Conservation (phyloP, 2,888 invertebrate species). For the Malthinus seriepunctatus region DNA sequence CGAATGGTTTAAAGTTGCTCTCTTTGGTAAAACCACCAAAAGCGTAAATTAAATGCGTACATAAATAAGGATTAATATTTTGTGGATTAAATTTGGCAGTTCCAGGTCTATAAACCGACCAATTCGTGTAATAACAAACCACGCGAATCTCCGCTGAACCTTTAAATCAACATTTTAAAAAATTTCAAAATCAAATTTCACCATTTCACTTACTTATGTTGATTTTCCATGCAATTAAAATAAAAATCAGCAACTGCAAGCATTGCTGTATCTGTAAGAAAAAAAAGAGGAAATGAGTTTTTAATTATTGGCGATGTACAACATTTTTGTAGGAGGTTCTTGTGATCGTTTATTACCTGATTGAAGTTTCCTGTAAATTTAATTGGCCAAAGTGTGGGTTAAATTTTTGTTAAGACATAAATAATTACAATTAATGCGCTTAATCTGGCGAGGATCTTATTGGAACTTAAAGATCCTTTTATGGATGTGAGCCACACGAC, state of each 20-base stretch:
- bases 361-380: too few relatives aligned
- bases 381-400: too few relatives aligned
- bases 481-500: too few relatives aligned
- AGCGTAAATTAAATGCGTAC: slow-evolving; percentile 91
- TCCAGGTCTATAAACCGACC: slow-evolving; percentile 90
- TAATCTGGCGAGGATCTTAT: too few relatives aligned
- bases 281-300: neutral
- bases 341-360: too few relatives aligned
- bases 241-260: slow-evolving; percentile 18
- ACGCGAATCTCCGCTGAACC: slow-evolving; percentile 69
- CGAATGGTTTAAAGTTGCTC: slow-evolving; percentile 88
- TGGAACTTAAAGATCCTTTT: too few relatives aligned
- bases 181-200: neutral
- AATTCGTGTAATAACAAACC: slow-evolving; percentile 92
- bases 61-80: slow-evolving; percentile 93
- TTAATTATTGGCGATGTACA: too few relatives aligned
- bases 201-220: slow-evolving; percentile 16
- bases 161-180: slow-evolving; percentile 38
- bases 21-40: slow-evolving; percentile 92
- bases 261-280: slow-evolving; percentile 20
- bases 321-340: too few relatives aligned
- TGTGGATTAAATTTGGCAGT: slow-evolving; percentile 90
- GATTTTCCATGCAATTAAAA: slow-evolving; percentile 18
- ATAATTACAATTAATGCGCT: too few relatives aligned
- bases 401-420: too few relatives aligned